These are phyloP conservation scores for Drosophila subsilvestris DNA, from an alignment of 2,888 invertebrate genomes.

Conservation along the genomic window DNA sequence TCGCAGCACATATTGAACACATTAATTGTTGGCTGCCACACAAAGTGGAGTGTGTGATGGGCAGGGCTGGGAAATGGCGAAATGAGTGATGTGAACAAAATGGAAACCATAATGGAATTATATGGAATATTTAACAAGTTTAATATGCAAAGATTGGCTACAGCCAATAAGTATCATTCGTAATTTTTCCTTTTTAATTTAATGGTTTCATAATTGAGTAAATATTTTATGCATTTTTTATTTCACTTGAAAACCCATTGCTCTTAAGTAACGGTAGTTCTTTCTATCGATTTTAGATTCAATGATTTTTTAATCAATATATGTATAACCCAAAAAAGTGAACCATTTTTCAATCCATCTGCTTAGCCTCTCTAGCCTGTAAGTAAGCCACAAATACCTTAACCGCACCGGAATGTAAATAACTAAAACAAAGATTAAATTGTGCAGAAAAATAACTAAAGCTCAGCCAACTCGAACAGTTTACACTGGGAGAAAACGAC, in stretches of 20 bases:
- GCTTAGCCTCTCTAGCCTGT: neutral
- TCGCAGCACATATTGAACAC: constrained; percentile 3
- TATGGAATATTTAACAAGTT: neutral
- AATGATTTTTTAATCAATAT: neutral
- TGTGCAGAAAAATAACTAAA: constrained; percentile 66
- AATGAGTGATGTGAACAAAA: neutral
- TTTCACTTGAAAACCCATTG: neutral
- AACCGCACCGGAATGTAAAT: constrained; percentile 29
- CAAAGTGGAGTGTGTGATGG: neutral
- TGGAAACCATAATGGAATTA: constrained; percentile 1
- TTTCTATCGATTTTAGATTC: neutral
- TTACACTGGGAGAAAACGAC: constrained; percentile 40
- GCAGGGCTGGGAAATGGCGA: too few relatives aligned
- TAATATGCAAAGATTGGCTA: neutral
- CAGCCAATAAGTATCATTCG: neutral
- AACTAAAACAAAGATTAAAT: constrained; percentile 53
- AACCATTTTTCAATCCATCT: neutral
- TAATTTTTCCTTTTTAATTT: neutral
- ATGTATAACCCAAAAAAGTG: neutral
- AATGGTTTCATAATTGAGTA: neutral
- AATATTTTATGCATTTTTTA: neutral
- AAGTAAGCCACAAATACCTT: constrained; percentile 21
- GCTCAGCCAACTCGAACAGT: constrained; percentile 59
- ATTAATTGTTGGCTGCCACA: neutral
- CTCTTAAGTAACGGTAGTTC: neutral